A percentile compares a stretch with the other conserved stretches of the same genome.
These are phyloP conservation scores for Sorex araneus DNA, from an alignment of 2,113 vertebrate species.

Conservation along the genomic window DNA sequence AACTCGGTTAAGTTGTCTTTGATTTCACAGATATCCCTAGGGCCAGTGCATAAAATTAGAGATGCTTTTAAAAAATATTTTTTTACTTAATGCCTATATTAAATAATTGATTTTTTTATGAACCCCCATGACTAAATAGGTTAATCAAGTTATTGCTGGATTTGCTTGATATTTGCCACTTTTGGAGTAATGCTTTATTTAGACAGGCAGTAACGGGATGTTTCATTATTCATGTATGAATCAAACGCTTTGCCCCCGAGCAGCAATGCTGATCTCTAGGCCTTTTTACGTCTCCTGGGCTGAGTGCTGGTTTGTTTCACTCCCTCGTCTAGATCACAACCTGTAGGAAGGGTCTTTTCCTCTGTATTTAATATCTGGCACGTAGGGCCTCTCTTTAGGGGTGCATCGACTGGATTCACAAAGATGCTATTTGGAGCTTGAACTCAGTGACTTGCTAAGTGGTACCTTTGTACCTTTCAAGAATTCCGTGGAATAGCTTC, in stretches of 20 bases:
- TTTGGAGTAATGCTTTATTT: constrained; percentile 46
- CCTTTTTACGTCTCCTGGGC: not conserved
- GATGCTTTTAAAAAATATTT: constrained; percentile 50
- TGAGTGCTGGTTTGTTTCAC: not conserved
- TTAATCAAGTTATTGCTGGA: constrained; percentile 82
- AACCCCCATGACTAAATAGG: constrained; percentile 76
- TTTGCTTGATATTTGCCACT: constrained; percentile 73
- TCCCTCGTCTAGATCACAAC: constrained; percentile 26
- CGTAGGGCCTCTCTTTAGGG: constrained; percentile 42
- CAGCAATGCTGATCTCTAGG: not conserved
- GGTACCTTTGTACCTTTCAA: constrained; percentile 59
- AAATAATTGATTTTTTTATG: constrained; percentile 80
- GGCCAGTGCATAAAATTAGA: constrained; percentile 81
- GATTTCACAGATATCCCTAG: constrained; percentile 77
- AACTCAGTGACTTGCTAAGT: constrained; percentile 75
- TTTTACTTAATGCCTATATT: constrained; percentile 75
- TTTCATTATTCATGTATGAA: constrained; percentile 2
- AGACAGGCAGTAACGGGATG: not conserved
- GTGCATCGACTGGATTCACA: constrained; percentile 56
- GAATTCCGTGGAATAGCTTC: constrained; percentile 13
- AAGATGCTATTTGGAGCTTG: constrained; percentile 73
- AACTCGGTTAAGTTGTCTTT: constrained; percentile 80
- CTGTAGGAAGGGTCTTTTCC: constrained; percentile 55
- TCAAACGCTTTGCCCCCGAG: not conserved
- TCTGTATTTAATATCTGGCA: constrained; percentile 63